Evolutionary conservation across 2,888 invertebrate genomes (phyloP).

Genomic region (Panopea generosa): DNA sequence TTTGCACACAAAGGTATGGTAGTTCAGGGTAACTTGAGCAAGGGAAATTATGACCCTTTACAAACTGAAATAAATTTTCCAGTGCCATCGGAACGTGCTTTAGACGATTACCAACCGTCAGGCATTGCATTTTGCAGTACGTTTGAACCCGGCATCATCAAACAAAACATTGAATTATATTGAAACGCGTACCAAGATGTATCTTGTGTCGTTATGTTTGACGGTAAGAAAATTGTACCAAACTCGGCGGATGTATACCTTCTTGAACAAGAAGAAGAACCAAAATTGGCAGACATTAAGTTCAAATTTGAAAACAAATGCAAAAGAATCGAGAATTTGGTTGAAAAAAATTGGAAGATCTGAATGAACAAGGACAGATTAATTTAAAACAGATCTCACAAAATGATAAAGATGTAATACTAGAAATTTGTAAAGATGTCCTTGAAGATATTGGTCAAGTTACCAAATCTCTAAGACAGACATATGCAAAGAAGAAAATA

Average conservation of each 20-base stretch:
- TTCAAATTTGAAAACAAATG: too few species aligned
- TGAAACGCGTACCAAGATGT: not conserved
- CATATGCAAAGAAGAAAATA: constrained; percentile 3
- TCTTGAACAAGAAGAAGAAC: constrained; percentile 17
- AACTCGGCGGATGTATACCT: constrained; percentile 27
- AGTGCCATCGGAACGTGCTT: constrained; percentile 8
- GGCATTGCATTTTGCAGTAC: not conserved
- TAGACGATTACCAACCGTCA: not conserved
- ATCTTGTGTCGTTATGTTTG: constrained; percentile 29
- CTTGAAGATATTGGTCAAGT: too few species aligned
- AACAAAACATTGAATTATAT: not conserved
- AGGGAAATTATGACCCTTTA: not conserved
- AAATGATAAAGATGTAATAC: too few species aligned
- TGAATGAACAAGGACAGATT: too few species aligned
- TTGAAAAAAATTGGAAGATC: too few species aligned
- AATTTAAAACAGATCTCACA: too few species aligned
- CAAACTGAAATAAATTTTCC: constrained; percentile 24
- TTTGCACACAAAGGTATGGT: too few species aligned
- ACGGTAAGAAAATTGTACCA: constrained; percentile 31
- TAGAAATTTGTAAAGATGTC: too few species aligned
- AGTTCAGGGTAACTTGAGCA: too few species aligned
- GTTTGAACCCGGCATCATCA: constrained; percentile 13
- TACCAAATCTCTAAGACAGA: not conserved
- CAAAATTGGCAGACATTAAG: not conserved
- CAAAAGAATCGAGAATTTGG: too few species aligned